These are phyloP conservation scores for Phyllostomus discolor DNA, from an alignment of 2,113 vertebrate species.

Conservation along the genomic window DNA sequence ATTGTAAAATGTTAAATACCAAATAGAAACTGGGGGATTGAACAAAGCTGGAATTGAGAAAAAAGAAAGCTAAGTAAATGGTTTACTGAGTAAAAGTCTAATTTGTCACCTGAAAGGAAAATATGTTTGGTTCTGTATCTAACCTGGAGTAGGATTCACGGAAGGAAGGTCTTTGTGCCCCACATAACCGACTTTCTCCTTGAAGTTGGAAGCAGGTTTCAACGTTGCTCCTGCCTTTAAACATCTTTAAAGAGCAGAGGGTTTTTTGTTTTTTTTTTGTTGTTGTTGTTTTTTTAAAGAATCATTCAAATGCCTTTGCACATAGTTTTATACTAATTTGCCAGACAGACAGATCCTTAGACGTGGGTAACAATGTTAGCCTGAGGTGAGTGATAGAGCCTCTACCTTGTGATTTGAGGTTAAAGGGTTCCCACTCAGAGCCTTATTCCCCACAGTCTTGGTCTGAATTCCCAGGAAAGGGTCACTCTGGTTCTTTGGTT, in stretches of 20 bases:
- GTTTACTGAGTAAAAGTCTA: not conserved
- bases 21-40: not conserved
- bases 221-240: not conserved
- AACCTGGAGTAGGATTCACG: not conserved
- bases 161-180: not conserved
- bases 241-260: not conserved
- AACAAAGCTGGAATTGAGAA: not conserved
- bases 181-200: constrained; percentile 28
- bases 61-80: not conserved
- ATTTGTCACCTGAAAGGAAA: constrained; percentile 12
- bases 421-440: not conserved
- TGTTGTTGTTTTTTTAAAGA: not conserved
- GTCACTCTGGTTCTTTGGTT: not conserved
- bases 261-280: not conserved
- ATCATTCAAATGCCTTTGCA: not conserved
- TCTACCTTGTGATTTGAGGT: constrained; percentile 31
- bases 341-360: not conserved
- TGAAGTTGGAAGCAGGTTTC: not conserved
- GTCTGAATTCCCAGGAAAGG: not conserved
- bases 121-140: not conserved
- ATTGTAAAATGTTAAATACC: constrained; percentile 7
- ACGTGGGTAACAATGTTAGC: not conserved
- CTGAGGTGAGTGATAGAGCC: not conserved
- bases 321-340: not conserved
- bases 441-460: not conserved